Evolutionary conservation across 2,888 invertebrate genomes (phyloP), one percentile per base, ranked within the genome.

Genomic region (Sphaerophoria taeniata): DNA sequence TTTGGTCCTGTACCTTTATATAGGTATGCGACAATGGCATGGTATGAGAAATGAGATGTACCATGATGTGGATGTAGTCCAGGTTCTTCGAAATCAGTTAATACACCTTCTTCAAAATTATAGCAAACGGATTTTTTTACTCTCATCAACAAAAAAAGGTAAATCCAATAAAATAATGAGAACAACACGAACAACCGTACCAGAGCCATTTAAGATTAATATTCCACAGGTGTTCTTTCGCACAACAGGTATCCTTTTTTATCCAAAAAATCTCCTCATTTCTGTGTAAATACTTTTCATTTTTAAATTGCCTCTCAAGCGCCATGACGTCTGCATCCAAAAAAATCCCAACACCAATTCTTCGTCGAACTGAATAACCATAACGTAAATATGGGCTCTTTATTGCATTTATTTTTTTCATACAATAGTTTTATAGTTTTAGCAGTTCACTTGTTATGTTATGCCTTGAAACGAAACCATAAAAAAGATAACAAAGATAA

Each of bases 321-420:
- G 85, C 85, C 85, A 85, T 85, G 85, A 85, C 85, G 85, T 85
- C 85, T 85, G 58, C 70, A 70, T 45, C 71, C 70, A 80, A 70
- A 43, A 33, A 47, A 63, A 55, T 43, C 55, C 16, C 16, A 12
- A 31, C 4, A 14, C 7, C n/a, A 45, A 53, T n/a, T 36, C 9
- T 39, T 39, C 6, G 6, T 39, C 39, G 39, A 9, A 9, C 6
- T 3, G 39, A 4, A 43, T 43, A 43, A 3, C 43, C 11, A 16
- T 11, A 49, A 33, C 49, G 14, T 33, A 47, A 63, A 49, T 49
- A 39, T 55, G 36, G 14, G 16, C 16, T 14, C n/a, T 43, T 33
- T 4, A 12, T 39, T 73, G 31, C 39, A 51, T 75, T 69, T 55
- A 2, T 63, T 4, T 49, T 65, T 73, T 73, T 70, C 51, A 53